Conservation (phyloP, 2,888 invertebrate genomes). For the Allolobophora icterica region DNA sequence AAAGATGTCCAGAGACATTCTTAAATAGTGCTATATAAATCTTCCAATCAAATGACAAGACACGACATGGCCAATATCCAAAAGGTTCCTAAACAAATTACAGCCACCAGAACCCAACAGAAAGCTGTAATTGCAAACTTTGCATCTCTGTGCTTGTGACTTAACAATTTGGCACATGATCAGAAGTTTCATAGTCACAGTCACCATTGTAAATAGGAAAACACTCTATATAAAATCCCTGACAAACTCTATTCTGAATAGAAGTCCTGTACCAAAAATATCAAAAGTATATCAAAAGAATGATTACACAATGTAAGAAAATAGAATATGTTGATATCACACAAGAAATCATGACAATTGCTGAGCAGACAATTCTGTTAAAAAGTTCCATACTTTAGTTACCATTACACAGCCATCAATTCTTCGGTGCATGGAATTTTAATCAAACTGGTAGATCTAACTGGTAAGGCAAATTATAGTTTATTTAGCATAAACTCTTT, state of each 20-base stretch:
- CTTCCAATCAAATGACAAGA: too few relatives aligned
- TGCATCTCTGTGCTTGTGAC: neutral
- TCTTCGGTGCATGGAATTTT: neutral
- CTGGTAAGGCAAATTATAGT: neutral
- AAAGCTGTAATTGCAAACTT: neutral
- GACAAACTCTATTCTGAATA: neutral
- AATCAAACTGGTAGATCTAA: neutral
- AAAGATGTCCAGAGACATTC: neutral
- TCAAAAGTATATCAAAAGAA: neutral
- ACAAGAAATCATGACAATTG: neutral
- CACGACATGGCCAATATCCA: neutral
- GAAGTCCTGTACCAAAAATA: neutral
- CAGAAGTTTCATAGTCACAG: neutral
- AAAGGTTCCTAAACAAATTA: neutral
- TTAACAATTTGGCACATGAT: neutral
- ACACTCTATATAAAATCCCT: too few relatives aligned
- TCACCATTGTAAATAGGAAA: neutral
- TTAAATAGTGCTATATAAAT: too few relatives aligned
- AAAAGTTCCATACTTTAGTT: neutral
- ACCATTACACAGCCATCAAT: neutral
- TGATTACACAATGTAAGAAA: neutral
- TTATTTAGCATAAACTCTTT: neutral
- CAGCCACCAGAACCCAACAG: neutral
- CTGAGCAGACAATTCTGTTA: neutral
- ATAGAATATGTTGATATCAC: neutral